phyloP scores from a whole-genome alignment of 2,797 vertebrate species.

The Eremophila alpestris region DNA sequence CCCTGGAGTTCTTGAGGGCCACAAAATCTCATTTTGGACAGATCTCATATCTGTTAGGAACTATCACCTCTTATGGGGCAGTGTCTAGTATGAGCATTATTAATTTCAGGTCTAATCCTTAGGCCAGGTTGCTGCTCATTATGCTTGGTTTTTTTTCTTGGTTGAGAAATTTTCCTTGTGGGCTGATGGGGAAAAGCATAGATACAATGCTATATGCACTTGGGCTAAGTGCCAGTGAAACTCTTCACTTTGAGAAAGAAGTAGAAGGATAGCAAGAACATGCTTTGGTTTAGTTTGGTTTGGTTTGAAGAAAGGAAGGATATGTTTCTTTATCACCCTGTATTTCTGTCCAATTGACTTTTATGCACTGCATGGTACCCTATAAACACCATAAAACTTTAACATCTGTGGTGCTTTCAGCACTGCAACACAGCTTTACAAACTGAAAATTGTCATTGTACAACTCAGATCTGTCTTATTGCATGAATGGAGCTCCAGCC shows the following conservation, averaged over 20 bases:
- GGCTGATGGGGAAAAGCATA: neutral
- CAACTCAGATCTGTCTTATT: neutral
- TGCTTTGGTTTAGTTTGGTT: neutral
- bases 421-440: neutral
- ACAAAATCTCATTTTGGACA: neutral
- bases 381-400: neutral
- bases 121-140: neutral
- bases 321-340: neutral
- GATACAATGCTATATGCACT: accelerated
- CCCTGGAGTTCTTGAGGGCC: neutral
- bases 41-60: neutral
- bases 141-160: neutral
- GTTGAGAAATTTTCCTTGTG: neutral
- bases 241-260: neutral
- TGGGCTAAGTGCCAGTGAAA: neutral
- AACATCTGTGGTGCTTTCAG: neutral
- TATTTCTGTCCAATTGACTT: neutral
- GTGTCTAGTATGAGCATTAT: neutral
- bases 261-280: neutral
- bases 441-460: neutral
- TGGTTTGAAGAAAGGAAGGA: neutral
- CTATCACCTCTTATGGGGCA: accelerated
- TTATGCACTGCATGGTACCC: neutral
- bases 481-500: neutral
- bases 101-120: neutral